Conservation (phyloP, 2,797 vertebrate species). For the Kryptolebias ocellatus region DNA sequence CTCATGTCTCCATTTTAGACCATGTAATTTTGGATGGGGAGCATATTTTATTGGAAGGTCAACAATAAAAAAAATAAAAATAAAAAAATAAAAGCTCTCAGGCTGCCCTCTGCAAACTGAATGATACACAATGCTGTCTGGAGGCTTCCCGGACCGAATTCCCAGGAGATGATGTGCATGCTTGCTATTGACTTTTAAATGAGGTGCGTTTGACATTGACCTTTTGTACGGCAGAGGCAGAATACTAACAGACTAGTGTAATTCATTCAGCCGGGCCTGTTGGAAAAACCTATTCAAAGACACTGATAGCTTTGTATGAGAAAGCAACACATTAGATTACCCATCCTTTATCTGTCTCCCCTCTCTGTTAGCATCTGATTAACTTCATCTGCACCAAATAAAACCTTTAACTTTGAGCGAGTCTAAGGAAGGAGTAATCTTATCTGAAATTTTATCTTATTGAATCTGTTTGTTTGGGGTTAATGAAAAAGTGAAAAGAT, state of each 20-base stretch:
- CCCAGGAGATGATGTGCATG: conserved; percentile 83
- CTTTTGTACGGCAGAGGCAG: conserved; percentile 77
- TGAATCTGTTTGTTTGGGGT: conserved; percentile 31
- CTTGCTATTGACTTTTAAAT: conserved; percentile 85
- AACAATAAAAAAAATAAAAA: conserved; percentile 81
- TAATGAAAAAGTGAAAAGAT: conserved; percentile 34
- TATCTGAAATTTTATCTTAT: conserved; percentile 40
- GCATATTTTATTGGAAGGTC: conserved; percentile 85
- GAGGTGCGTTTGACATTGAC: conserved; percentile 84
- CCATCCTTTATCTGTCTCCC: conserved; percentile 71
- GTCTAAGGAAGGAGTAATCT: conserved; percentile 21
- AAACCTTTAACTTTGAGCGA: conserved; percentile 45
- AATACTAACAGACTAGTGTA: conserved; percentile 82
- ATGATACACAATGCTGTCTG: conserved; percentile 81
- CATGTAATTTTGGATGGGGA: conserved; percentile 80
- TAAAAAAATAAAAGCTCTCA: conserved; percentile 75
- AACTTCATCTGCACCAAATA: conserved; percentile 60
- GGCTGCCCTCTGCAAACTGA: conserved; percentile 78
- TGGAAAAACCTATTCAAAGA: conserved; percentile 71
- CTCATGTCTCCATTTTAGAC: conserved; percentile 80
- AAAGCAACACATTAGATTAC: conserved; percentile 73
- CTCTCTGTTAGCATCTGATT: conserved; percentile 67
- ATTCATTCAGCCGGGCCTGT: conserved; percentile 75
- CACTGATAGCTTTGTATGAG: conserved; percentile 72
- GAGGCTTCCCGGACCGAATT: conserved; percentile 75